A percentile compares a stretch with the other conserved stretches of the same genome.
phyloP scores from a whole-genome alignment of 2,888 invertebrate species.

The Andrena praecox region DNA sequence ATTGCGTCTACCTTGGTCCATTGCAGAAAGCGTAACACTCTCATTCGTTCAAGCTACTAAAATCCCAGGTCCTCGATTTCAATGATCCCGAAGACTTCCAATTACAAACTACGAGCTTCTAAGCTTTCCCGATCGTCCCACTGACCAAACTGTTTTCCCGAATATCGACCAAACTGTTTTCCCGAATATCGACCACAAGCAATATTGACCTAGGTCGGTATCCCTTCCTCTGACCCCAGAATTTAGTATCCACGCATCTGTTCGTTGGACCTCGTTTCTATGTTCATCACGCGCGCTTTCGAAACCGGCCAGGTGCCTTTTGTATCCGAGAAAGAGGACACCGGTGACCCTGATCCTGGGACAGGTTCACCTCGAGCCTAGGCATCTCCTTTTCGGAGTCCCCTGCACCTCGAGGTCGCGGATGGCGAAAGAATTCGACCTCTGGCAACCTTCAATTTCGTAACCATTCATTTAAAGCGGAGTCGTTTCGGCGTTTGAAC shows the following conservation, averaged over 20 bases:
- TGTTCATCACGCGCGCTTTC: conserved; percentile 6
- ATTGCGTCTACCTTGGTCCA: neutral
- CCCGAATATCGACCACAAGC: neutral
- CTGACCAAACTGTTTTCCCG: no score
- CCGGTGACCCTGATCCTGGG: conserved; percentile 36
- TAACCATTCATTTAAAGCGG: neutral
- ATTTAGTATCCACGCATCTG: neutral
- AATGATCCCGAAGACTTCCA: no score
- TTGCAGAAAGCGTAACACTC: neutral
- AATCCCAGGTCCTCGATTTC: no score
- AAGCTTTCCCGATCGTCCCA: no score
- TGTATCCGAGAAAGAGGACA: neutral
- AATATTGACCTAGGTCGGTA: conserved; percentile 14
- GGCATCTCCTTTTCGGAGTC: neutral
- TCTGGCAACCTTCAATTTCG: neutral
- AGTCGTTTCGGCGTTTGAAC: neutral
- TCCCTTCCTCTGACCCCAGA: neutral
- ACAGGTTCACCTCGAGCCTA: conserved; percentile 46
- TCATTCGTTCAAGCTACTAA: neutral
- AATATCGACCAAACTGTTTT: neutral
- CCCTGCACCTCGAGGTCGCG: conserved; percentile 16
- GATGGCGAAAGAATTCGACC: conserved; percentile 4
- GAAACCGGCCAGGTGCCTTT: neutral
- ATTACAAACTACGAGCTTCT: no score
- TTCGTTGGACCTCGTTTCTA: neutral